These are phyloP conservation scores for Steinernema khuongi DNA, from an alignment of 1,140 invertebrate species.

Conservation along the genomic window DNA sequence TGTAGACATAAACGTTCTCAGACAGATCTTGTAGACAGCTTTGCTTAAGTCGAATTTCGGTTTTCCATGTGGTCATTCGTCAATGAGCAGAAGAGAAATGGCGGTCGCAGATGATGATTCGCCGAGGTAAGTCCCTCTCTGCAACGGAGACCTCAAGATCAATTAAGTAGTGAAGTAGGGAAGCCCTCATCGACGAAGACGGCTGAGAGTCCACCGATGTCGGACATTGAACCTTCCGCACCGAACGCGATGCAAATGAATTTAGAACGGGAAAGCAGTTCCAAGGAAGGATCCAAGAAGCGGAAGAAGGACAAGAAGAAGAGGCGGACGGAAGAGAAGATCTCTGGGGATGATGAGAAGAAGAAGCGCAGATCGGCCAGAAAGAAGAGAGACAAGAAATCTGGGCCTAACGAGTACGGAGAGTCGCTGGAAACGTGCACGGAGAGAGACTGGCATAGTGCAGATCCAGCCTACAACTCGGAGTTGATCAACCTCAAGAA, in stretches of 20 bases:
- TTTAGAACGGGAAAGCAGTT: background rate
- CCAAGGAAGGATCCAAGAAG: background rate
- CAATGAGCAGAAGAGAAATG: no score
- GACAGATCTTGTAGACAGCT: no score
- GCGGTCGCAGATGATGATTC: no score
- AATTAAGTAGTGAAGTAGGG: background rate
- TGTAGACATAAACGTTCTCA: background rate
- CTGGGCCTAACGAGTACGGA: background rate
- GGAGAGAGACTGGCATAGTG: background rate
- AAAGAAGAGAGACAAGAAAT: background rate
- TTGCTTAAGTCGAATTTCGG: no score
- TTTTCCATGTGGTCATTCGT: no score
- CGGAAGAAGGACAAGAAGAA: background rate
- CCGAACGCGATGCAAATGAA: no score
- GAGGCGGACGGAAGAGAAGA: background rate
- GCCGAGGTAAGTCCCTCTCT: no score
- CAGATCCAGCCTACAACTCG: slow-evolving; percentile 3
- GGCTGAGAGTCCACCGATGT: background rate
- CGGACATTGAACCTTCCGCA: no score
- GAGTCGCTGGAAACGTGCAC: background rate
- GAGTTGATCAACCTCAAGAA: slow-evolving; percentile 3
- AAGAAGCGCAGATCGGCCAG: background rate
- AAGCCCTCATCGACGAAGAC: background rate
- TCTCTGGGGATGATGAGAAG: background rate
- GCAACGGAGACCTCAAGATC: no score